These are phyloP conservation scores for Chloroceryle inda DNA, from an alignment of 2,797 vertebrate species.

Conservation along the genomic window DNA sequence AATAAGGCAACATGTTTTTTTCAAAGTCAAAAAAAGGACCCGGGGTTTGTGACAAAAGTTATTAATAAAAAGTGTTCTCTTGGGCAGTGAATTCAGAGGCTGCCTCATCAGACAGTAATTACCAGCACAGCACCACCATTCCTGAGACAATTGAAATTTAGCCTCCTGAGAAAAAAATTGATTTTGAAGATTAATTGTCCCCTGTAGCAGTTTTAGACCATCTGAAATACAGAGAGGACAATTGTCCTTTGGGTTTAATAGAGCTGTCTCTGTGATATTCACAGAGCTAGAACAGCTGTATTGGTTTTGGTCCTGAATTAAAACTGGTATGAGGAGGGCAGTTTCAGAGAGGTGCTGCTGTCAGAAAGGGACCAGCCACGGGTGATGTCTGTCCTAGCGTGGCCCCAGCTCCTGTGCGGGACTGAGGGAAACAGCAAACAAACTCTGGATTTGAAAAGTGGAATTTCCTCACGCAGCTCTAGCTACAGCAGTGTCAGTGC, in stretches of 20 bases:
- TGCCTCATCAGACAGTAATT: constrained; percentile 40
- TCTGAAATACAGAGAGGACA: constrained; percentile 38
- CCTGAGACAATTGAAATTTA: constrained; percentile 58
- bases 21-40: constrained; percentile 23
- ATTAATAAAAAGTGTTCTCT: constrained; percentile 13
- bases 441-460: background rate
- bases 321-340: background rate
- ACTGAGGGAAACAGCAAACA: background rate
- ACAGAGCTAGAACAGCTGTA: background rate
- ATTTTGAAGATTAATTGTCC: constrained; percentile 65
- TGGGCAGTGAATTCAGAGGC: background rate
- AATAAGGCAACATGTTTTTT: constrained; percentile 3
- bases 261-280: background rate
- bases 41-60: constrained; percentile 5
- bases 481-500: background rate
- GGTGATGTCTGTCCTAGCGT: background rate
- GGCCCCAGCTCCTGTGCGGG: background rate
- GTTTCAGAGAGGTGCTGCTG: background rate
- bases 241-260: constrained; percentile 38
- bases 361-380: background rate
- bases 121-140: background rate
- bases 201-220: constrained; percentile 30
- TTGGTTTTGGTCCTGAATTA: background rate
- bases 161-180: constrained; percentile 55
- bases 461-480: background rate